phyloP scores from a whole-genome alignment of 2,888 invertebrate species.

The Cordylochernes scorpioides region DNA sequence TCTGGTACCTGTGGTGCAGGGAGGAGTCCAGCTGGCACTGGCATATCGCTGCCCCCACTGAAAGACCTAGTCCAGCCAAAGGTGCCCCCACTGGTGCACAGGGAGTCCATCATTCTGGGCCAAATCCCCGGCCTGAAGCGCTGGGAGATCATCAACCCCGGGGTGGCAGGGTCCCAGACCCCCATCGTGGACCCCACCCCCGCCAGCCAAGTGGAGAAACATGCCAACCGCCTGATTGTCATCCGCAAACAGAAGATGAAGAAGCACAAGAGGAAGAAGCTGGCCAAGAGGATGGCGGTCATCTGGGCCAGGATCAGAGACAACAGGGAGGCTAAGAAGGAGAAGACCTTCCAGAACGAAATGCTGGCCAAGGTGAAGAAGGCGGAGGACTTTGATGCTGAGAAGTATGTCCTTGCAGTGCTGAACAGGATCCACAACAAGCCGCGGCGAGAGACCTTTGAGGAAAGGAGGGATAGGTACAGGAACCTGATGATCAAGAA shows the following conservation, averaged over 20 bases:
- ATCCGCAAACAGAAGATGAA: conserved; percentile 49
- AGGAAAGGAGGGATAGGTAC: conserved; percentile 6
- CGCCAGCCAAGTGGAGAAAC: conserved; percentile 5
- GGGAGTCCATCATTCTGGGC: no score
- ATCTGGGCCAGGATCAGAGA: conserved; percentile 37
- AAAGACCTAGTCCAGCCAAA: no score
- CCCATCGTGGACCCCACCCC: no score
- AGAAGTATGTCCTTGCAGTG: conserved; percentile 37
- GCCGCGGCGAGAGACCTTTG: conserved; percentile 6
- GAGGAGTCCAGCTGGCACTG: no score
- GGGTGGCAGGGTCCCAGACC: no score
- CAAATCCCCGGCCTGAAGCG: no score
- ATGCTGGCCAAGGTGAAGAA: conserved; percentile 38
- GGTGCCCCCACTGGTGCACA: no score
- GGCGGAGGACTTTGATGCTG: conserved; percentile 47
- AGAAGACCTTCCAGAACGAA: conserved; percentile 41
- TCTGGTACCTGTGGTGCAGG: no score
- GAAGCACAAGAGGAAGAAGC: conserved; percentile 51
- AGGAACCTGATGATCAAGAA: conserved; percentile 9
- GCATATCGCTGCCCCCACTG: no score
- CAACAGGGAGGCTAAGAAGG: conserved; percentile 40
- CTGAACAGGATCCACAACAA: conserved; percentile 23
- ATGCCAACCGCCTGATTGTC: conserved; percentile 8
- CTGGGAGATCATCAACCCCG: no score
- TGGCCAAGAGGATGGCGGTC: conserved; percentile 48